phyloP scores from a whole-genome alignment of 2,113 vertebrate genomes.

The Epinephelus lanceolatus region DNA sequence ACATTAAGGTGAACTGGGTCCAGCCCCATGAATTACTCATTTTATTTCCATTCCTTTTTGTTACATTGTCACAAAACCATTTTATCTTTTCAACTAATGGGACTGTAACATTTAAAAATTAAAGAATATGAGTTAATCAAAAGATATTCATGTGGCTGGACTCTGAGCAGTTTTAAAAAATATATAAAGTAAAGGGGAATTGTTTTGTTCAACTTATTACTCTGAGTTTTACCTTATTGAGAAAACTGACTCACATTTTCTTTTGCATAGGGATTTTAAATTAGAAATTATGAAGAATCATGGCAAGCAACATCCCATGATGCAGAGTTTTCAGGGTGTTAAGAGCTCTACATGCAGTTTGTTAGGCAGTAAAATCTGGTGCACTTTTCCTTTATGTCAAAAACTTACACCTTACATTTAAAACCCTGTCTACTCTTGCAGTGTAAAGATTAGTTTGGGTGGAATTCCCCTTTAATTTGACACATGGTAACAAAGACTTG shows the following conservation, averaged over 20 bases:
- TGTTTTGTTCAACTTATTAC: no score
- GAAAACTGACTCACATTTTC: background rate
- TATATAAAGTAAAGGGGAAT: background rate
- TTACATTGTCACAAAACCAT: background rate
- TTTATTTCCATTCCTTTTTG: background rate
- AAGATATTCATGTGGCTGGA: constrained; percentile 37
- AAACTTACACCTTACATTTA: background rate
- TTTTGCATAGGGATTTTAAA: background rate
- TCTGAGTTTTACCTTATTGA: background rate
- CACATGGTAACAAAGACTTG: background rate
- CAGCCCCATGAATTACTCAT: constrained; percentile 46
- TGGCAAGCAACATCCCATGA: constrained; percentile 3
- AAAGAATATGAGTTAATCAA: background rate
- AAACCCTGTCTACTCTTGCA: background rate
- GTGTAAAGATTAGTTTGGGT: background rate
- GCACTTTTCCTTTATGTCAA: background rate
- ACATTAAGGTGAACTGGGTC: constrained; percentile 9
- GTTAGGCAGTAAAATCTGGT: background rate
- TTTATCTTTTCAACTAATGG: no score
- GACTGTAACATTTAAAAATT: background rate
- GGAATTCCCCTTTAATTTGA: constrained; percentile 66
- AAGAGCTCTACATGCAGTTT: background rate
- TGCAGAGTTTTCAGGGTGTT: background rate
- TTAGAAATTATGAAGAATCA: background rate
- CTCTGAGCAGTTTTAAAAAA: background rate